These are phyloP conservation scores for Cranoglanis bouderius DNA, from an alignment of 2,113 vertebrate genomes.

Conservation along the genomic window DNA sequence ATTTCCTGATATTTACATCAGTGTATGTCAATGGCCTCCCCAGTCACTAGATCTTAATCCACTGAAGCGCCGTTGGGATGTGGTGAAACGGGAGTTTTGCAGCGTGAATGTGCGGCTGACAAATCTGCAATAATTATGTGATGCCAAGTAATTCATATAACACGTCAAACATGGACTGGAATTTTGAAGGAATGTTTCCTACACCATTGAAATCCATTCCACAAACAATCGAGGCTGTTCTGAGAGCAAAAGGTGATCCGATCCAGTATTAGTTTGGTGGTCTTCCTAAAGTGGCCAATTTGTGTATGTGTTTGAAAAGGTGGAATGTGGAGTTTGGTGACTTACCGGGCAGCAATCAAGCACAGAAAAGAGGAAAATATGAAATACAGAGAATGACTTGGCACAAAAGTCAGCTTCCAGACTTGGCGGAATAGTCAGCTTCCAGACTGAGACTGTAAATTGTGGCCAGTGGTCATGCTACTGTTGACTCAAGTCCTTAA, in stretches of 20 bases:
- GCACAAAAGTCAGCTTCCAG: slow-evolving; percentile 58
- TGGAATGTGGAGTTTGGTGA: background rate
- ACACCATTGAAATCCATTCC: background rate
- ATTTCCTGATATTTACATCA: background rate
- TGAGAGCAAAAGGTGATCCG: background rate
- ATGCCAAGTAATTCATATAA: background rate
- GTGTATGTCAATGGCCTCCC: background rate
- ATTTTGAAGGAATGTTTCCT: background rate
- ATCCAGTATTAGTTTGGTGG: background rate
- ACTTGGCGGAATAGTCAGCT: slow-evolving; percentile 14
- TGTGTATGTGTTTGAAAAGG: background rate
- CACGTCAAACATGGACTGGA: background rate
- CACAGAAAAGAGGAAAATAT: slow-evolving; percentile 11
- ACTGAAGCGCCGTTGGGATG: too few relatives aligned
- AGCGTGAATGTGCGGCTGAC: background rate
- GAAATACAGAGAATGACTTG: slow-evolving; percentile 37
- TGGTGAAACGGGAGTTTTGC: background rate
- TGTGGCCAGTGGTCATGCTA: slow-evolving; percentile 53
- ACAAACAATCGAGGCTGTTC: background rate
- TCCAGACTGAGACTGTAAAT: background rate
- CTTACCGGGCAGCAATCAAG: background rate
- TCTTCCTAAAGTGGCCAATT: background rate
- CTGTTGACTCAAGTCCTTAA: slow-evolving; percentile 49
- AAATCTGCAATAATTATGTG: background rate
- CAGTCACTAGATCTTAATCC: background rate